phyloP scores from a whole-genome alignment of 2,888 invertebrate species.

The Rotaria socialis region DNA sequence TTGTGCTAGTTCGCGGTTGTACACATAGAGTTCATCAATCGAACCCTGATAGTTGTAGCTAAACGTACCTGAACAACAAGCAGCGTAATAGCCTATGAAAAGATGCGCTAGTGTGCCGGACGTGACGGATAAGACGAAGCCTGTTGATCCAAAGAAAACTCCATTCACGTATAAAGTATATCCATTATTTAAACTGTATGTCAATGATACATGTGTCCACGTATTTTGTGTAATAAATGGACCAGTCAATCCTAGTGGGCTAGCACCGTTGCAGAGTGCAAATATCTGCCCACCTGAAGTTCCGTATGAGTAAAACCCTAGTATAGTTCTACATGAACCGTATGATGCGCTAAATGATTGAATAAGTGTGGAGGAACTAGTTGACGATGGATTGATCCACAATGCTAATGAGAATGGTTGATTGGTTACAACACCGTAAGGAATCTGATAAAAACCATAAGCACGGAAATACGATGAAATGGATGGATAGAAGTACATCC shows the following conservation, averaged over 20 bases:
- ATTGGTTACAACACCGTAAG: no score
- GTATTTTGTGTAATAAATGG: background rate
- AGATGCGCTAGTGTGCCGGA: background rate
- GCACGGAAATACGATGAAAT: background rate
- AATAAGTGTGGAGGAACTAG: no score
- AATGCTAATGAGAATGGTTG: no score
- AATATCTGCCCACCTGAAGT: background rate
- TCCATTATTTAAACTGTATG: background rate
- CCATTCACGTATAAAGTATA: background rate
- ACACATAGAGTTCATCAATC: background rate
- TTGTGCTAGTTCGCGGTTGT: background rate
- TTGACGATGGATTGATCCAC: no score
- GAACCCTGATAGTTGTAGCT: background rate
- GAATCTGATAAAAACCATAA: no score
- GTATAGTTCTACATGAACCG: no score
- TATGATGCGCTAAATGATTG: no score
- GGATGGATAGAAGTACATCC: background rate
- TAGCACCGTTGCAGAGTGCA: background rate
- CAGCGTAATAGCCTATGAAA: background rate
- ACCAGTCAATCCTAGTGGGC: background rate
- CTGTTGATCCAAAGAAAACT: background rate
- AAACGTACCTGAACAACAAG: background rate
- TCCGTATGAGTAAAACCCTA: no score
- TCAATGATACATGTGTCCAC: background rate
- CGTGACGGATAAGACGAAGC: no score